Conservation (phyloP, 2,113 vertebrate genomes). For the Anoura caudifer region DNA sequence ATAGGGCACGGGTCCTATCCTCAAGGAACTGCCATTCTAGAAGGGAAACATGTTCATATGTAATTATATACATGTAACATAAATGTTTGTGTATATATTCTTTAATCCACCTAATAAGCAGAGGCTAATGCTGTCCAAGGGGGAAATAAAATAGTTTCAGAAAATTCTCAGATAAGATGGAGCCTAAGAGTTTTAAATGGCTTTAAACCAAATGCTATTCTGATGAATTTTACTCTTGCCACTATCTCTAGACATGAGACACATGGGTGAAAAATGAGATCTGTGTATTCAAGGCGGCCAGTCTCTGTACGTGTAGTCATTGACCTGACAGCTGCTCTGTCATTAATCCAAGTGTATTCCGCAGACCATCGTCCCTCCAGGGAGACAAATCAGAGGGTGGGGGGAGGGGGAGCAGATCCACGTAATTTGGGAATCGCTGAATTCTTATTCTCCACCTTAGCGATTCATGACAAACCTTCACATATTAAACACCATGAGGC, state of each 20-base stretch:
- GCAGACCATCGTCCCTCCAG: background rate
- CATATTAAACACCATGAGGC: background rate
- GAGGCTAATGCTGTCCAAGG: background rate
- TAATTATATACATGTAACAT: background rate
- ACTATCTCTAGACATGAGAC: background rate
- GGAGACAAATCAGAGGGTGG: background rate
- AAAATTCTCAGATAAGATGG: background rate
- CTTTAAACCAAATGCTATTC: background rate
- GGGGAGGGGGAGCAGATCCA: accelerated
- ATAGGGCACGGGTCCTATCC: background rate
- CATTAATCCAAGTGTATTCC: background rate
- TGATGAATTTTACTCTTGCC: background rate
- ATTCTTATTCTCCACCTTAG: background rate
- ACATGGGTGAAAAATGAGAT: background rate
- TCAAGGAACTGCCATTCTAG: background rate
- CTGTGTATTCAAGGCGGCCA: background rate
- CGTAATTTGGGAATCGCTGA: background rate
- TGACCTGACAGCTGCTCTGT: background rate
- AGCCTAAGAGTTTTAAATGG: background rate
- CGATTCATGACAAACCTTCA: background rate
- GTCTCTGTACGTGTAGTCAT: background rate
- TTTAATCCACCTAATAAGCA: background rate
- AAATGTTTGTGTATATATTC: background rate
- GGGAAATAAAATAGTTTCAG: background rate
- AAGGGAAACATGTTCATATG: background rate